Base-by-base conservation (phyloP, 2,797 vertebrate species). In the Cyprinodon diabolis region DNA sequence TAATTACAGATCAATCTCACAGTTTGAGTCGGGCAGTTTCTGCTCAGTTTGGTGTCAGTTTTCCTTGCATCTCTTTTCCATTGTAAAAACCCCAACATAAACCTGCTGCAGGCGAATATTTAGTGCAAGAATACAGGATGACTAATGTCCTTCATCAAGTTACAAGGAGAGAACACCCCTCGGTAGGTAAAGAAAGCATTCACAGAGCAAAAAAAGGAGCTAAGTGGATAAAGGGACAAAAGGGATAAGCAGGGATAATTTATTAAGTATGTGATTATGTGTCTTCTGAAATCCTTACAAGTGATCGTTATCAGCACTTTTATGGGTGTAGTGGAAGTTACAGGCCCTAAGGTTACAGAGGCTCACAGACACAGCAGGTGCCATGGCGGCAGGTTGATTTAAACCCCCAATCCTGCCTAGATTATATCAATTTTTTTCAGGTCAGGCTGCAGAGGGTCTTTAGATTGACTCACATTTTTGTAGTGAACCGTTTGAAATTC, bases 321-420 rank as follows among this genome's bases (percentile, higher is more conserved):
- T 90, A 90, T 75, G 87, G 80, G 48, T 80, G 82, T 63, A 82
- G 86, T 82, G 72, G 72, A 65, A 81, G 76, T 78, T 77, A 12
- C 21, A 49, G 83, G 60, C 71, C 74, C 60, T 68, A 14, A 86
- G 82, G 82, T 83, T 78, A 80, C 62, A 58, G 25, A 58, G 25
- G 25, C 25, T 49, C 48, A 58, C 56, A 58, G 17, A 58, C 56
- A 58, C 6, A 7, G 45, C 45, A 1, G 14, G 14, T 35, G 25
- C 4, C 25, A 57, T 1, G 25, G 23, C n/a, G 23, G 55, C 55
- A 12, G 55, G 11, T 56, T 56, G 11, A 56, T 25, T 49, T 56
- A 10, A 56, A 56, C 6, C n/a, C 23, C 0, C 23, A 57, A 57
- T 25, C 4, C 10, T 17, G 15, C 49, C 45, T 47, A 47, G 45